Base-by-base conservation (phyloP, 2,888 invertebrate genomes). In the Deroplatys truncata region DNA sequence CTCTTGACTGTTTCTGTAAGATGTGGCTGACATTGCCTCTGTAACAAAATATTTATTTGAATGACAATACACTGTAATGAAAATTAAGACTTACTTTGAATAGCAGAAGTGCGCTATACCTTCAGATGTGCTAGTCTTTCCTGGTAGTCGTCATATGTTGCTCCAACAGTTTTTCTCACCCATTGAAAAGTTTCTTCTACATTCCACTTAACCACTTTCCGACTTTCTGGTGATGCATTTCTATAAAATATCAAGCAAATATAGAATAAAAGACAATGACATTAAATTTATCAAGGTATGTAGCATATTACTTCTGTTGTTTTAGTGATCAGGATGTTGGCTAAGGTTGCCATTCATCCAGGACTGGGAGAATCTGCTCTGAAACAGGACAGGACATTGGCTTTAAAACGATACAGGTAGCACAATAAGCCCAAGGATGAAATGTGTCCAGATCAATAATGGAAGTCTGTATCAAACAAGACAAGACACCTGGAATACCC, bases 161-260 rank as follows among this genome's bases (percentile, higher is more conserved):
- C 98, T 89, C 98, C 98, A 56, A 98, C 97, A 16, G 98, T 98
- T 92, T 97, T 96, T 92, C 99, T 95, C 88, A 99, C 93, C 99
- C 99, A 99, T 92, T 98, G 98, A 93, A 99, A 98, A 35, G 98
- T 99, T 92, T 99, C 99, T 92, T 99, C 99, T 0, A 98, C 98
- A 94, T 99, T 98, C 99, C 99, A 99, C 93, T 99, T 99, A 0
- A 99, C 99, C 25, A 99, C 97, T 94, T 99, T 99, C 91, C 99
- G 95, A 92, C 98, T 98, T 93, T 99, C 98, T 0, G 98, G 96
- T 43, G 98, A 97, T 15, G 98, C 97, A 93, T 98, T 98, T 92
- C 98, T 96, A 91, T 72, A 20, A 72, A 72, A 16, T 20, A 72
- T 43, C 10, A 43, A 43, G 13, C 13, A 13, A 43, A 43, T 82